Evolutionary conservation across 2,888 invertebrate species (phyloP), one percentile per base, ranked within the genome.

Genomic region (Drosophila pseudotakahashii): DNA sequence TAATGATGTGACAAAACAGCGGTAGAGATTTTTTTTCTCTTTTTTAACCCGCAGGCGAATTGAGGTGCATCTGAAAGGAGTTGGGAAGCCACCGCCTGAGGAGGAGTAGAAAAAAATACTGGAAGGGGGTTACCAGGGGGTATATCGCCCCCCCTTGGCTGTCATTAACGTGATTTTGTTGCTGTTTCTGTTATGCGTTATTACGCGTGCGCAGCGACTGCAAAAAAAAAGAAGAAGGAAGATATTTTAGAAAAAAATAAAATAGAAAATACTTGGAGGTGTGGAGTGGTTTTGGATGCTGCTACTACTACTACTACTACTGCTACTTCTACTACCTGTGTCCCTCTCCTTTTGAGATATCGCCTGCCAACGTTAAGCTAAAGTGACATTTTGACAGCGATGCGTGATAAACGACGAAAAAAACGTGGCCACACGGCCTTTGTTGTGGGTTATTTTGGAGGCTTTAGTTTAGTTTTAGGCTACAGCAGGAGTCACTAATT

Each of bases 331-430:
- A 11, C 55, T 51, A 58, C 58, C 60, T 51, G 72, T 54, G 69
- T 34, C 30, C 60, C 61, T 58, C 76, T 72, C 71, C 77, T 72
- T 76, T 53, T 67, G 67, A 74, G 81, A 79, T 85, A 83, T 81
- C 81, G 81, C 71, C 73, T 76, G 72, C 81, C 81, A 57, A 82
- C 84, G 79, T 77, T 88, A 88, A 88, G 84, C 78, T 76, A 87
- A 87, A 89, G 89, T 90, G 90, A 90, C 90, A 90, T 77, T 78
- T 90, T 90, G 90, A 90, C 90, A 90, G 90, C 83, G 84, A 89
- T 89, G 89, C 89, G 89, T 90, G 90, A 90, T 90, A 90, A 90
- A 90, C 89, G 88, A 86, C 87, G 79, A 85, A 79, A 79, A 75
- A 77, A 76, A 19, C 19, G 19, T 34, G 48, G 48, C 34, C 19